Conservation (phyloP, 2,888 invertebrate species). For the Chaitophorus viminalis region DNA sequence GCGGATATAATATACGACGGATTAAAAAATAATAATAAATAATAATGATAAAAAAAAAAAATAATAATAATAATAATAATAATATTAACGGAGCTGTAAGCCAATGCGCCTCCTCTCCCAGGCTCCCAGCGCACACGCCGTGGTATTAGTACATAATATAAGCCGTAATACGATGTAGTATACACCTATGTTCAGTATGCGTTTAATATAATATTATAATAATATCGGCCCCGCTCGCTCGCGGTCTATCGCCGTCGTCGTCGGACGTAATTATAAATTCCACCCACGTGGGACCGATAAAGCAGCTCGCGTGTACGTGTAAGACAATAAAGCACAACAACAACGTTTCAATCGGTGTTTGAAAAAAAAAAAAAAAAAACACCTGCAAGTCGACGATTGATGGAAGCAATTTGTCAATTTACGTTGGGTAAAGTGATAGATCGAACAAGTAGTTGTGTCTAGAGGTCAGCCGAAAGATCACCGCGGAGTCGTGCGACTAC, state of each 20-base stretch:
- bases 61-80: slow-evolving; percentile 8
- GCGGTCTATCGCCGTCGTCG: not conserved
- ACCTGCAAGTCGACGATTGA: slow-evolving; percentile 51
- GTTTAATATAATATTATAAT: not conserved
- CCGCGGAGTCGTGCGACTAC: slow-evolving; percentile 46
- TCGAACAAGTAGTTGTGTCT: slow-evolving; percentile 40
- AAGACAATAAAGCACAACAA: slow-evolving; percentile 40
- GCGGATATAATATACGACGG: not conserved
- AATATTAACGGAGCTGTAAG: not conserved
- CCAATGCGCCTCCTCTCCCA: not conserved
- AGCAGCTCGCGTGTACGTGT: not conserved
- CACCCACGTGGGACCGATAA: slow-evolving; percentile 19
- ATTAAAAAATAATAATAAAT: slow-evolving; percentile 16
- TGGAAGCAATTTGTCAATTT: slow-evolving; percentile 52
- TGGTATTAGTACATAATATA: not conserved
- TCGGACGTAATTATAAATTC: slow-evolving; percentile 53
- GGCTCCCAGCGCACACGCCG: no score
- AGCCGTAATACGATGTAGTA: not conserved
- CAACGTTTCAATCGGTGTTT: slow-evolving; percentile 49
- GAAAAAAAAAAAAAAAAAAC: slow-evolving; percentile 31
- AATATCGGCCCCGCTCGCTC: not conserved
- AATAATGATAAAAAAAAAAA: not conserved
- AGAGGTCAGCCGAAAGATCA: slow-evolving; percentile 52
- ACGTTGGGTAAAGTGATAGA: slow-evolving; percentile 51
- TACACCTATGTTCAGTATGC: not conserved